A percentile compares a stretch with the other conserved stretches of the same genome.
phyloP scores from a whole-genome alignment of 2,113 vertebrate genomes.

The Cheirogaleus medius region DNA sequence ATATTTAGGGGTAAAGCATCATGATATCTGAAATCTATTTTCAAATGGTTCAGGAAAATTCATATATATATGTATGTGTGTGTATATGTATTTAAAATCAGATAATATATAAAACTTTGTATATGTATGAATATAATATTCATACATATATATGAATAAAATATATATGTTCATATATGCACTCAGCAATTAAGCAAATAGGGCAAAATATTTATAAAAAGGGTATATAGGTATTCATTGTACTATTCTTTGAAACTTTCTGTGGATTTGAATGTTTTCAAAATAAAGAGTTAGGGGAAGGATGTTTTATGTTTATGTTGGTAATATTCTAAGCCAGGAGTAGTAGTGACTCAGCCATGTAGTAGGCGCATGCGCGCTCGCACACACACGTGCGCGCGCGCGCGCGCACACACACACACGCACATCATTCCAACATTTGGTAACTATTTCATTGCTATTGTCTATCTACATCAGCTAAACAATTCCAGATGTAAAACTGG shows the following conservation, averaged over 20 bases:
- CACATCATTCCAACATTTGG: not conserved
- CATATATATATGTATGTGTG: not conserved
- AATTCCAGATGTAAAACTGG: slow-evolving; percentile 45
- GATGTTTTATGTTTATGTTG: not conserved
- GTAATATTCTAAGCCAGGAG: not conserved
- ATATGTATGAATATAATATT: not conserved
- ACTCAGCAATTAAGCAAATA: not conserved
- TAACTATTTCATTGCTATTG: slow-evolving; percentile 8
- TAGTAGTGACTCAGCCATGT: not conserved
- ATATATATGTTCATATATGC: not conserved
- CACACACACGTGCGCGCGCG: not conserved
- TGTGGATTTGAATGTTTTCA: not conserved
- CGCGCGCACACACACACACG: not conserved
- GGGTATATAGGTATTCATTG: not conserved
- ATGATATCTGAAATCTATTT: slow-evolving; percentile 34
- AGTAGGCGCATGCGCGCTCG: not conserved
- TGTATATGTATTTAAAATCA: not conserved
- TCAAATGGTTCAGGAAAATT: slow-evolving; percentile 6
- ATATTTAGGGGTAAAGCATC: not conserved
- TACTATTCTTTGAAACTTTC: not conserved
- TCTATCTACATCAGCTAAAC: slow-evolving; percentile 4
- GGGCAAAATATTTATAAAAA: slow-evolving; percentile 15
- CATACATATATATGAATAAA: not conserved
- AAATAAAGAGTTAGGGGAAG: not conserved
- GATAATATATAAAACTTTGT: not conserved